These are phyloP conservation scores for Colius striatus DNA, from an alignment of 2,113 vertebrate genomes.

Conservation along the genomic window DNA sequence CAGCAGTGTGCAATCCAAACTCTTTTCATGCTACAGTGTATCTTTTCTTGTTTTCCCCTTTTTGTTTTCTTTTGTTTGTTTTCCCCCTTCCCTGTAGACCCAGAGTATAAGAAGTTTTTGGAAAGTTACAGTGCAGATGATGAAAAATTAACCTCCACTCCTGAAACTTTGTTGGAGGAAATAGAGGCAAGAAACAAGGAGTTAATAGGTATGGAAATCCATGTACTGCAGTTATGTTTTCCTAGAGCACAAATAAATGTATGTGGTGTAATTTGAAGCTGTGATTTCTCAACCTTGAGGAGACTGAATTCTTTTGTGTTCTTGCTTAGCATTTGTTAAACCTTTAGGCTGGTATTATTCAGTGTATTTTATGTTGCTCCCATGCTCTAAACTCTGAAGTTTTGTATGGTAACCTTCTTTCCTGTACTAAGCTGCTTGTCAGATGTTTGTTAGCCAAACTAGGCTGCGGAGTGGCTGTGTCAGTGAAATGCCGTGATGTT, in stretches of 20 bases:
- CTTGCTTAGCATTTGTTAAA: not conserved
- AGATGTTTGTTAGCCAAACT: not conserved
- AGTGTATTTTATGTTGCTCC: not conserved
- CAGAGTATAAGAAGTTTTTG: slow-evolving; percentile 95
- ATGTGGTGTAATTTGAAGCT: not conserved
- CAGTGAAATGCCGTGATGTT: not conserved
- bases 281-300: not conserved
- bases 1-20: not conserved
- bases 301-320: not conserved
- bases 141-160: slow-evolving; percentile 93
- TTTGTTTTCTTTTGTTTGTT: not conserved
- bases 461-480: not conserved
- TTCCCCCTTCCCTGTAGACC: slow-evolving; percentile 74
- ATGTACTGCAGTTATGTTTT: not conserved
- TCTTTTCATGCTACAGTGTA: not conserved
- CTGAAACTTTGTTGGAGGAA: slow-evolving; percentile 95
- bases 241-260: not conserved
- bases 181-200: slow-evolving; percentile 97
- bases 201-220: slow-evolving; percentile 85
- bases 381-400: not conserved
- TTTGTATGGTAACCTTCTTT: not conserved
- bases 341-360: not conserved
- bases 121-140: slow-evolving; percentile 93
- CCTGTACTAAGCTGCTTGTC: not conserved
- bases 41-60: fast-evolving